A percentile compares a stretch with the other conserved stretches of the same genome.
These are phyloP conservation scores for Sturnira hondurensis DNA, from an alignment of 2,113 vertebrate species.

Conservation along the genomic window DNA sequence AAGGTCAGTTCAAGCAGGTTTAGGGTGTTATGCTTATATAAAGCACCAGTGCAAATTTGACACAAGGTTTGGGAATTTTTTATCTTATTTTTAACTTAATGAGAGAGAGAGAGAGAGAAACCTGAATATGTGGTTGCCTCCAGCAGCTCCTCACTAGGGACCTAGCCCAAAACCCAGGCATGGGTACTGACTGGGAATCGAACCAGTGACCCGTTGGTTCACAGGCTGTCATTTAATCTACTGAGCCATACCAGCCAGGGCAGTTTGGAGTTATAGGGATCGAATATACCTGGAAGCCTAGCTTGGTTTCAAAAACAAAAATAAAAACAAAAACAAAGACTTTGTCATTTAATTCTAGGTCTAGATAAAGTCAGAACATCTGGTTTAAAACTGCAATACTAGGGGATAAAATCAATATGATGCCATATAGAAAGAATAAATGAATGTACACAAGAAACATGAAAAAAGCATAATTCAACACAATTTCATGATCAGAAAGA, in stretches of 20 bases:
- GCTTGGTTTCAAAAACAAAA: neutral
- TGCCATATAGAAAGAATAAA: neutral
- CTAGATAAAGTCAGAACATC: neutral
- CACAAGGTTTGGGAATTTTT: neutral
- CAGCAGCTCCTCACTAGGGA: too few relatives aligned
- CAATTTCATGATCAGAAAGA: neutral
- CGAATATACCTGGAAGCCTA: neutral
- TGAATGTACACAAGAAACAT: neutral
- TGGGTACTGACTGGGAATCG: too few relatives aligned
- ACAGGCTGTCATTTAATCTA: too few relatives aligned
- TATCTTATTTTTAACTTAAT: too few relatives aligned
- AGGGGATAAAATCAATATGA: neutral
- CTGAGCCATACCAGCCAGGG: too few relatives aligned
- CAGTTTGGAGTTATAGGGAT: neutral
- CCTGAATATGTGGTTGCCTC: too few relatives aligned
- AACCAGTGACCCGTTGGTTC: too few relatives aligned
- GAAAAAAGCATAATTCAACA: neutral
- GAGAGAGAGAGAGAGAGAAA: too few relatives aligned
- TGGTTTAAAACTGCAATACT: neutral
- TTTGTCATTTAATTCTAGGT: neutral
- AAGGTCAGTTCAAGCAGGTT: neutral
- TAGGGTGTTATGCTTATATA: neutral
- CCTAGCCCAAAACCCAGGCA: too few relatives aligned
- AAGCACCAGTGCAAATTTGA: neutral
- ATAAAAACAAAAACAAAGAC: neutral